phyloP scores from a whole-genome alignment of 1,140 invertebrate genomes.

The Trialeurodes vaporariorum region DNA sequence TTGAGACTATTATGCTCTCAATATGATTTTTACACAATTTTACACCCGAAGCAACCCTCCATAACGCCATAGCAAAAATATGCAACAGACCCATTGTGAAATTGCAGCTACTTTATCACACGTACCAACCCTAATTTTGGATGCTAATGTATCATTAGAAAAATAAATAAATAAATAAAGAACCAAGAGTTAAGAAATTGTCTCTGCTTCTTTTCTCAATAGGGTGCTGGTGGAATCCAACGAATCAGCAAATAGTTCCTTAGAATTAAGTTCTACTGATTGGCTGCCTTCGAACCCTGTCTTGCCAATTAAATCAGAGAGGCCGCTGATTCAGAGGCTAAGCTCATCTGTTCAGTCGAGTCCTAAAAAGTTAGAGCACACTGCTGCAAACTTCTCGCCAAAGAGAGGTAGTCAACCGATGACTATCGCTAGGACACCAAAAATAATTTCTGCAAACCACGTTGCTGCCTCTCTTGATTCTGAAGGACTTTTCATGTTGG shows the following conservation, averaged over 20 bases:
- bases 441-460: background rate
- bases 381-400: background rate
- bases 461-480: conserved; percentile 33
- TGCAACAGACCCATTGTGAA: too few species aligned
- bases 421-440: background rate
- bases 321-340: background rate
- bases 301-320: background rate
- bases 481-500: conserved; percentile 40
- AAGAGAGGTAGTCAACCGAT: background rate
- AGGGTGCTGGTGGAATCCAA: background rate
- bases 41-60: too few species aligned
- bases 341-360: background rate
- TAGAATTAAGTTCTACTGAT: background rate
- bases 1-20: too few species aligned
- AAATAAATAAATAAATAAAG: too few species aligned
- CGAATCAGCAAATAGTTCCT: background rate
- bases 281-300: background rate
- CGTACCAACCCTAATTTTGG: too few species aligned
- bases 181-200: too few species aligned
- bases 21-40: too few species aligned
- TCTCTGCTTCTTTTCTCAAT: background rate
- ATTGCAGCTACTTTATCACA: too few species aligned
- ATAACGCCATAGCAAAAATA: too few species aligned
- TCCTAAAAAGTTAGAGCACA: background rate
- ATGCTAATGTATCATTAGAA: too few species aligned